phyloP scores from a whole-genome alignment of 2,113 vertebrate species.

The Indri indri region DNA sequence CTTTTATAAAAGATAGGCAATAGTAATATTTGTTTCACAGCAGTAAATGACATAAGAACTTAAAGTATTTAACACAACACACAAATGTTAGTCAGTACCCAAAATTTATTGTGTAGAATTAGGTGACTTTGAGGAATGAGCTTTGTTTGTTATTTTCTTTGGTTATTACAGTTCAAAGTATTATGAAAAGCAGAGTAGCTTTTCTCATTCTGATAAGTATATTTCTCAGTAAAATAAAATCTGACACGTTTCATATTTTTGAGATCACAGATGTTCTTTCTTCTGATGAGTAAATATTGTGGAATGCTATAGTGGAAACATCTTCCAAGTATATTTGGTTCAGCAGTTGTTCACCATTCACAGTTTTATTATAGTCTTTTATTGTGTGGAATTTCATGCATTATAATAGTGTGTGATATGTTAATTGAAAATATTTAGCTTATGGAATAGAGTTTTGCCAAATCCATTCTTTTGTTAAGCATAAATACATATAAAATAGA shows the following conservation, averaged over 20 bases:
- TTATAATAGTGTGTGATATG: constrained; percentile 1
- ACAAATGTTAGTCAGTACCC: not conserved
- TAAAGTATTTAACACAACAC: not conserved
- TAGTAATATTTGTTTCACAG: not conserved
- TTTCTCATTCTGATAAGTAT: constrained; percentile 14
- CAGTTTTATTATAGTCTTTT: constrained; percentile 55
- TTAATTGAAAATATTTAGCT: constrained; percentile 75
- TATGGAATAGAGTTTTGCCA: constrained; percentile 61
- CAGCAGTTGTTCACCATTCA: constrained; percentile 69
- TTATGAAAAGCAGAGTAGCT: constrained; percentile 25
- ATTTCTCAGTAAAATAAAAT: constrained; percentile 57
- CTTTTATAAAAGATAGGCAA: not conserved
- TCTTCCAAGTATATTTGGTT: constrained; percentile 73
- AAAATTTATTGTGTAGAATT: not conserved
- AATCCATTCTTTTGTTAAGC: constrained; percentile 54
- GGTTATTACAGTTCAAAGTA: constrained; percentile 18
- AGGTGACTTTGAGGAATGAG: not conserved
- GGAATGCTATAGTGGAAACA: constrained; percentile 79
- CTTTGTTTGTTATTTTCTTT: constrained; percentile 45
- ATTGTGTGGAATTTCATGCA: constrained; percentile 52
- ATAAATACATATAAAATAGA: constrained; percentile 75
- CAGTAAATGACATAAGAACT: not conserved
- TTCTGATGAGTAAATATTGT: constrained; percentile 82
- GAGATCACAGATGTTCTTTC: constrained; percentile 82
- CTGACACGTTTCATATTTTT: constrained; percentile 53